Evolutionary conservation across 2,888 invertebrate genomes (phyloP).

Genomic region (Drosophila maculinotata): DNA sequence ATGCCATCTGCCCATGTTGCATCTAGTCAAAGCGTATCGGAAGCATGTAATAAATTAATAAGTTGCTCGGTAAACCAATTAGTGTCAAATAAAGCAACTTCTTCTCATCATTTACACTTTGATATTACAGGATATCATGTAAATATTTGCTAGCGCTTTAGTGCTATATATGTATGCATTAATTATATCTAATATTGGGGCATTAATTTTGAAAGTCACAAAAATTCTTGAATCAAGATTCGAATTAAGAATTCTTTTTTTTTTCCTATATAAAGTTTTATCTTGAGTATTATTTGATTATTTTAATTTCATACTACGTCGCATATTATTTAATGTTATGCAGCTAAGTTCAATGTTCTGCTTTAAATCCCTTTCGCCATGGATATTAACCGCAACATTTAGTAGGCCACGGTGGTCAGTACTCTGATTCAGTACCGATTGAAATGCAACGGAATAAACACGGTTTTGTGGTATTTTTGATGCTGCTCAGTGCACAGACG

Average conservation of each 20-base stretch:
- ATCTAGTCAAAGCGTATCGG: not conserved
- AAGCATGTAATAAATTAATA: not conserved
- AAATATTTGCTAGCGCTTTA: no score
- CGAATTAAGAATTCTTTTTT: no score
- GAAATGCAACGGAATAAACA: constrained; percentile 22
- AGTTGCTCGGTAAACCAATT: not conserved
- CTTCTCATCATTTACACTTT: not conserved
- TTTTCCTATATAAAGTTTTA: no score
- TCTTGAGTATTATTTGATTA: no score
- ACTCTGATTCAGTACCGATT: constrained; percentile 2
- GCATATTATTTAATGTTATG: no score
- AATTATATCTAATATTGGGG: no score
- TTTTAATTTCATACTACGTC: no score
- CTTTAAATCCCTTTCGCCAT: not conserved
- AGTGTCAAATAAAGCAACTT: not conserved
- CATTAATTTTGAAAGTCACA: no score
- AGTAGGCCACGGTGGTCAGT: not conserved
- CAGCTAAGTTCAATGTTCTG: not conserved
- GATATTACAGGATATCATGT: no score
- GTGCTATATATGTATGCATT: no score
- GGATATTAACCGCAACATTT: not conserved
- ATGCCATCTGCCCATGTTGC: not conserved
- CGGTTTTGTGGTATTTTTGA: constrained; percentile 2
- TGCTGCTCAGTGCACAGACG: not conserved
- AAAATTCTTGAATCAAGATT: no score